These are phyloP conservation scores for Pollenia griseotomentosa DNA, from an alignment of 2,888 invertebrate species.

Conservation along the genomic window DNA sequence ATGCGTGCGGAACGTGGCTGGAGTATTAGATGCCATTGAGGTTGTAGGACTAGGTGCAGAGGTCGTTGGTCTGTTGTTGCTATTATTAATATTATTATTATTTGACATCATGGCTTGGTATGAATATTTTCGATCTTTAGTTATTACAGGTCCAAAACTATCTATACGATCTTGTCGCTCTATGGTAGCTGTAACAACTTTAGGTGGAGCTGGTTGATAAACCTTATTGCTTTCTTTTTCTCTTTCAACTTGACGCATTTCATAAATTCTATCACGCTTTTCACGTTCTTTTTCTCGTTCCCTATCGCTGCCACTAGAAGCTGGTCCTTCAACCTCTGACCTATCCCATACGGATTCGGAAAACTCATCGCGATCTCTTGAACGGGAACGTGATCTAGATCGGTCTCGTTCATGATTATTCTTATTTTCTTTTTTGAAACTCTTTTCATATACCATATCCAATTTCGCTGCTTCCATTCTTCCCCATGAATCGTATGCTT, in stretches of 20 bases:
- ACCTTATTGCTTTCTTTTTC: conserved; percentile 84
- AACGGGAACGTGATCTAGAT: conserved; percentile 83
- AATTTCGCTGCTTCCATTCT: conserved; percentile 84
- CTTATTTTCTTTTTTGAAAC: conserved; percentile 81
- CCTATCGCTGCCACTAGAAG: conserved; percentile 83
- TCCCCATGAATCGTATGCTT: conserved; percentile 84
- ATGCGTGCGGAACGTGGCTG: conserved; percentile 90
- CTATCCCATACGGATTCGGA: conserved; percentile 84
- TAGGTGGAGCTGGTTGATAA: conserved; percentile 83
- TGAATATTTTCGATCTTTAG: conserved; percentile 65
- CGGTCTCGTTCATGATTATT: conserved; percentile 82
- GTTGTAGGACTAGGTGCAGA: conserved; percentile 48
- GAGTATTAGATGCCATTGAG: conserved; percentile 80
- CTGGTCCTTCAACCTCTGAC: conserved; percentile 84
- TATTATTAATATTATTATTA: conserved; percentile 7
- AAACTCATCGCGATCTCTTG: conserved; percentile 84
- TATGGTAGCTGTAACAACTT: conserved; percentile 78
- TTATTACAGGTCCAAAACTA: conserved; percentile 65
- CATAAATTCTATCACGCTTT: conserved; percentile 83
- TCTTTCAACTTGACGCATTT: conserved; percentile 84
- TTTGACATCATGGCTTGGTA: conserved; percentile 55
- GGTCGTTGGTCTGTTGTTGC: conserved; percentile 59
- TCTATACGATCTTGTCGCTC: conserved; percentile 74
- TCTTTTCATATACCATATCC: conserved; percentile 83
- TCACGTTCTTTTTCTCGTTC: conserved; percentile 84